A percentile compares a stretch with the other conserved stretches of the same genome.
Conservation (phyloP, 2,113 vertebrate species). For the Labeo catla region DNA sequence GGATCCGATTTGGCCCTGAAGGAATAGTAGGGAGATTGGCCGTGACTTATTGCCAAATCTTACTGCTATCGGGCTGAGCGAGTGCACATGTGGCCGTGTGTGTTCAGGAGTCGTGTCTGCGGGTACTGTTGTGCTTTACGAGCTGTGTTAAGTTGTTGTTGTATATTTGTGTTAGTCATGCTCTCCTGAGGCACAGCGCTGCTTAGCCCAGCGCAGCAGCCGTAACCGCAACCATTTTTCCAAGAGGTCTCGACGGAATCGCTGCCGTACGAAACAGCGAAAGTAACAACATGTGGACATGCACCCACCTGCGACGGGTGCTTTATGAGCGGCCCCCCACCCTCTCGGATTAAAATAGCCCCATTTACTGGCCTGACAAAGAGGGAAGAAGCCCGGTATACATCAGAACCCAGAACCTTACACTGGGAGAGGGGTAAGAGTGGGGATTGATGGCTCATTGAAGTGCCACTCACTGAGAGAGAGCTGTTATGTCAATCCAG, state of each 20-base stretch:
- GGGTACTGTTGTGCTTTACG: slow-evolving; percentile 46
- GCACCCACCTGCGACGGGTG: slow-evolving; percentile 62
- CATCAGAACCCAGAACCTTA: slow-evolving; percentile 68
- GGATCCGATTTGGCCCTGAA: slow-evolving; percentile 48
- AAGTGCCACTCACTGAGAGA: slow-evolving; percentile 72
- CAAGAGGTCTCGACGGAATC: slow-evolving; percentile 51
- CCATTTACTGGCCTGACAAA: slow-evolving; percentile 70
- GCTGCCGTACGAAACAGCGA: slow-evolving; percentile 19
- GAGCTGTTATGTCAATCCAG: slow-evolving; percentile 68
- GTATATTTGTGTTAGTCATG: slow-evolving; percentile 58
- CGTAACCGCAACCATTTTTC: slow-evolving; percentile 50
- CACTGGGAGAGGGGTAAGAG: slow-evolving; percentile 10
- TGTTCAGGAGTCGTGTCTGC: slow-evolving; percentile 54
- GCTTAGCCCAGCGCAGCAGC: slow-evolving; percentile 39
- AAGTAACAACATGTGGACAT: slow-evolving; percentile 56
- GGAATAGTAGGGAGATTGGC: slow-evolving; percentile 54
- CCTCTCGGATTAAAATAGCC: slow-evolving; percentile 68
- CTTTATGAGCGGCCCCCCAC: slow-evolving; percentile 66
- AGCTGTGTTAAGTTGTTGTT: slow-evolving; percentile 56
- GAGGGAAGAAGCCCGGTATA: slow-evolving; percentile 64
- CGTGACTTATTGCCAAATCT: slow-evolving; percentile 54
- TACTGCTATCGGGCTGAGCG: slow-evolving; percentile 45
- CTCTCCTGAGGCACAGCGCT: slow-evolving; percentile 48
- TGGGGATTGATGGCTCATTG: slow-evolving; percentile 67
- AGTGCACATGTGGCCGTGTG: slow-evolving; percentile 47